Base-by-base conservation (phyloP, 2,888 invertebrate species). In the Hecatera dysodea region DNA sequence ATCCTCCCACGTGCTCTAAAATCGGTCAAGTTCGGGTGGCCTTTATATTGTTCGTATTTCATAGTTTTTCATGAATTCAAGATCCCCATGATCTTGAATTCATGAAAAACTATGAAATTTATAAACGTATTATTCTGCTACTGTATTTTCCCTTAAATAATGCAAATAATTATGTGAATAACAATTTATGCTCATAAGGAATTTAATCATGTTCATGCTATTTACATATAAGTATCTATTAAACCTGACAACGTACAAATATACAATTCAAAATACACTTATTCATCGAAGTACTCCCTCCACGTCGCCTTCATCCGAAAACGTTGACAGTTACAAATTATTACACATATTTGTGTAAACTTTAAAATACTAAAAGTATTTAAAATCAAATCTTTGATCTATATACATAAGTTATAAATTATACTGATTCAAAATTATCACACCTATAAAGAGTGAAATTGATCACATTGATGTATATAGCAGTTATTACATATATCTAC, bases 1-100 rank as follows among this genome's bases (percentile, higher is more conserved):
- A 59, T 46, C 61, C 42, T 15, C 75, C 62, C 52, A 79, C 74
- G n/a, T 56, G 2, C 7, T 8, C 27, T 12, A 50, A 72, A 74
- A 74, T 52, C 74, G 79, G 78, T 66, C 74, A 78, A 79, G 78
- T 78, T 74, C 79, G 44, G 22, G 29, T 44, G 11, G 15, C 48
- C n/a, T 60, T 24, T 48, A n/a, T 9, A 36, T 74, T 75, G 42
- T 27, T 22, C 56, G n/a, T 19, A 42, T 56, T 1, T 48, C 2
- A 15, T 39, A 39, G 4, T 15, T 39, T 39, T n/a, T 24, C 11
- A 4, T 19, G 29, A 29, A 36, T 69, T 46, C 29, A 72, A 55
- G 39, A 61, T 46, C 11, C n/a, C n/a, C n/a, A n/a, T n/a, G n/a
- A n/a, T n/a, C n/a, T n/a, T n/a, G n/a, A n/a, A n/a, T n/a, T n/a